Percentiles rank a stretch among this genome's conserved stretches.
Conservation (phyloP, 2,113 vertebrate species). For the Embiotoca jacksoni region DNA sequence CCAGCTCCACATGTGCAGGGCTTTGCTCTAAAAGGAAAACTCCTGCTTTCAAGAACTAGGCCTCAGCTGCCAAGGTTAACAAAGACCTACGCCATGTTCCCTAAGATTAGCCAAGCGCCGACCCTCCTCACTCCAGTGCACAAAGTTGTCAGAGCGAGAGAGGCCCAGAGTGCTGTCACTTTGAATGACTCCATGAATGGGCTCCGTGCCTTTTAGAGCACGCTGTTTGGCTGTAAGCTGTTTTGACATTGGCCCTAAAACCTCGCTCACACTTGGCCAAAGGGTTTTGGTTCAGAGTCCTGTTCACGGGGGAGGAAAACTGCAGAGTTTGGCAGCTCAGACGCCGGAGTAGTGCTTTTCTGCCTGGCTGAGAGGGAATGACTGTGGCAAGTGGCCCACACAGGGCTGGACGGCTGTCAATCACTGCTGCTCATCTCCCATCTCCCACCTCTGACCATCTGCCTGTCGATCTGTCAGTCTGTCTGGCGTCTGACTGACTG, state of each 20-base stretch:
- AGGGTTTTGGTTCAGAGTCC: conserved; percentile 64
- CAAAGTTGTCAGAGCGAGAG: conserved; percentile 45
- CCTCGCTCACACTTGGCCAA: conserved; percentile 73
- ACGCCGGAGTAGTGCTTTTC: conserved; percentile 65
- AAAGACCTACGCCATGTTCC: conserved; percentile 54
- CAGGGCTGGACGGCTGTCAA: conserved; percentile 56
- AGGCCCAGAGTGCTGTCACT: conserved; percentile 75
- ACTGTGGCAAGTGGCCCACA: conserved; percentile 63
- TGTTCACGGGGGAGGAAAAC: conserved; percentile 45
- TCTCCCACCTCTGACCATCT: conserved; percentile 24
- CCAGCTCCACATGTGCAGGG: conserved; percentile 21
- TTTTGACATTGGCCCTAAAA: conserved; percentile 82
- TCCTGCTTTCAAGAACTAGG: conserved; percentile 44
- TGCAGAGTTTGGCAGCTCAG: conserved; percentile 54
- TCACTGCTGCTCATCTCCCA: conserved; percentile 57
- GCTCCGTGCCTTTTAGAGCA: conserved; percentile 60
- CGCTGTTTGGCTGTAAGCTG: conserved; percentile 73
- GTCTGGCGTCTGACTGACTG: conserved; percentile 23
- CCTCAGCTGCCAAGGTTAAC: conserved; percentile 70
- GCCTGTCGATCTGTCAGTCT: conserved; percentile 14
- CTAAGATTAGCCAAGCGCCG: conserved; percentile 52
- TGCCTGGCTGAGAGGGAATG: conserved; percentile 49
- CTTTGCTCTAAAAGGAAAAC: conserved; percentile 46
- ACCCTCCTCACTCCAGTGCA: conserved; percentile 32
- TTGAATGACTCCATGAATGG: conserved; percentile 79